Base-by-base conservation (phyloP, 2,888 invertebrate species). In the Mongoloraphidia duomilia region DNA sequence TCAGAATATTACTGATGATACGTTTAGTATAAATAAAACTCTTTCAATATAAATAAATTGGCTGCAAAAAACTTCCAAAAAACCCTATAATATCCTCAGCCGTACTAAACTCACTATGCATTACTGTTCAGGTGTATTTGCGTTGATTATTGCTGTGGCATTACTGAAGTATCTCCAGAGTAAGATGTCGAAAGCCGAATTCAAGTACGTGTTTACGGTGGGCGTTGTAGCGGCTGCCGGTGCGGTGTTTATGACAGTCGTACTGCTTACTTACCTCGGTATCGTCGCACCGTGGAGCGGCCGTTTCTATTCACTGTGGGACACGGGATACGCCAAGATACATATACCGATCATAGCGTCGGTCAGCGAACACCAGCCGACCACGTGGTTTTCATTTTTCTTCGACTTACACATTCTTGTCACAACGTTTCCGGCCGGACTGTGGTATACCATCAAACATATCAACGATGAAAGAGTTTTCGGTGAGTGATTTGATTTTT, bases 281-380 rank as follows among this genome's bases (percentile, higher is more conserved):
- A 81, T 94, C 57, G 86, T 99, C 56, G 97, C 98, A 3, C 98
- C 98, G 2, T 91, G 91, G 90, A 89, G 89, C 67, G 92, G 91
- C 59, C 69, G 97, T 58, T 98, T 98, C 72, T 98, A 98, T 68
- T 96, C 97, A 0, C 74, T 98, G 5, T 97, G 97, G 97, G 98
- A 98, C 67, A 98, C 97, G 1, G 95, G 94, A 13, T 98, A 98
- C 68, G 98, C 98, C 8, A 98, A 97, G 71, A 94, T 97, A 60
- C 97, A 98, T 71, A 97, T 97, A 61, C 97, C 97, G 2, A 98
- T 98, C 63, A 98, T 98, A 57, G 97, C 97, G 1, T 95, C 95
- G 0, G 97, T 98, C 17, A 96, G 96, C 0, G 97, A 98, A 66
- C 97, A 98, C 77, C 98, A 99, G 70, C 98, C 98, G 0, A 98